Conservation (phyloP, 2,797 vertebrate genomes). For the Rhadinocentrus ornatus region DNA sequence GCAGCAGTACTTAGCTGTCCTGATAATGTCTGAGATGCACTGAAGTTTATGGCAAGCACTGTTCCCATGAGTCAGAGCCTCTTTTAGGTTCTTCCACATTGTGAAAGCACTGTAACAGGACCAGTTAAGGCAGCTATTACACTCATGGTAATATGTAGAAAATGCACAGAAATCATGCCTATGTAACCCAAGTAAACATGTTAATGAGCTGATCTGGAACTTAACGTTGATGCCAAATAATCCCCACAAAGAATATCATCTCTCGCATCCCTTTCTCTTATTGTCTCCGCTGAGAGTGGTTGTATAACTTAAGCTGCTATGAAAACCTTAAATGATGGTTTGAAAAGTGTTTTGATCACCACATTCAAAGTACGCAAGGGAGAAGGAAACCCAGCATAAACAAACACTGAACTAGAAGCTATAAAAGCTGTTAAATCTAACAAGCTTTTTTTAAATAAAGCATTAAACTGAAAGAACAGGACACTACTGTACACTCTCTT, state of each 20-base stretch:
- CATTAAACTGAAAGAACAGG: not conserved
- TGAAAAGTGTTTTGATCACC: not conserved
- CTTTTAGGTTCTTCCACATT: constrained; percentile 17
- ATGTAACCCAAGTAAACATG: not conserved
- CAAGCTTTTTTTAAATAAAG: not conserved
- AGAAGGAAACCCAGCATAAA: not conserved
- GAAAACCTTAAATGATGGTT: not conserved
- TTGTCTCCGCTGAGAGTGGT: not conserved
- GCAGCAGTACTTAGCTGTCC: constrained; percentile 49
- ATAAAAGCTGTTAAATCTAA: not conserved
- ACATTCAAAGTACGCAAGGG: not conserved
- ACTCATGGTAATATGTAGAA: constrained; percentile 11
- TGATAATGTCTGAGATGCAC: constrained; percentile 44
- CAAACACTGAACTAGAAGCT: not conserved
- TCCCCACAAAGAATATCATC: constrained; percentile 1
- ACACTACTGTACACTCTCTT: too few species aligned
- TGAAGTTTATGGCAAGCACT: constrained; percentile 37
- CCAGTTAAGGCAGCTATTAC: constrained; percentile 9
- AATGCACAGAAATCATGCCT: not conserved
- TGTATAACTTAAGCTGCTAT: constrained; percentile 6
- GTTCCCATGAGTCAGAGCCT: constrained; percentile 41
- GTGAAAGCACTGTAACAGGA: constrained; percentile 21
- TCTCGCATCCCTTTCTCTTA: not conserved
- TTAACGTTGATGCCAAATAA: constrained; percentile 5
- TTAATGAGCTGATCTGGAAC: constrained; percentile 5